Evolutionary conservation across 2,113 vertebrate species (phyloP).

Genomic region (Mesitornis unicolor): DNA sequence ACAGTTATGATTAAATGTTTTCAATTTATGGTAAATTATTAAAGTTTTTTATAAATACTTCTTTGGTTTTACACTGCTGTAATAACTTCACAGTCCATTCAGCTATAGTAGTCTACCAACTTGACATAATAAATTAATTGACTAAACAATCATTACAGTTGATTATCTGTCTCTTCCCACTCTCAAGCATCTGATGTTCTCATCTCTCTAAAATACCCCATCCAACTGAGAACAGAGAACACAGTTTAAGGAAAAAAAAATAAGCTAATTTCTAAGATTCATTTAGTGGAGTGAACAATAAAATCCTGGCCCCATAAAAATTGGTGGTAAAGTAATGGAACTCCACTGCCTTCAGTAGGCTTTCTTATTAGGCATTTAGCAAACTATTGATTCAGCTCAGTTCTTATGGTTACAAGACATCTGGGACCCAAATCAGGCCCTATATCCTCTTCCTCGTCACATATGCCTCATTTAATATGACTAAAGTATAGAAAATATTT

Average conservation of each 20-base stretch:
- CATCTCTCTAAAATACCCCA: not conserved
- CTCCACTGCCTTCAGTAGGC: not conserved
- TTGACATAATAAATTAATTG: not conserved
- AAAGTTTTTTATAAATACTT: not conserved
- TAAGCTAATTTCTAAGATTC: not conserved
- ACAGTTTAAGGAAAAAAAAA: not conserved
- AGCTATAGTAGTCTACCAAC: not conserved
- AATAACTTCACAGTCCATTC: not conserved
- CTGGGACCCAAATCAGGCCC: not conserved
- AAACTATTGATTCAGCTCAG: not conserved
- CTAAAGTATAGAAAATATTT: not conserved
- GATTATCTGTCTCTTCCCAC: not conserved
- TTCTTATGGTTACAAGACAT: not conserved
- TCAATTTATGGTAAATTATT: not conserved
- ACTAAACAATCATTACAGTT: not conserved
- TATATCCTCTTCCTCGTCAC: not conserved
- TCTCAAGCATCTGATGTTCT: not conserved
- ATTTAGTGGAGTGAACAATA: not conserved
- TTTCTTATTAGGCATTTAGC: not conserved
- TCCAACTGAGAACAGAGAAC: not conserved
- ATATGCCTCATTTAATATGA: not conserved
- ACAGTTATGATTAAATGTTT: not conserved
- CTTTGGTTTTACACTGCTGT: not conserved
- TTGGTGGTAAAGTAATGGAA: not conserved
- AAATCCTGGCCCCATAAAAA: not conserved